Conservation (phyloP, 1,140 invertebrate genomes). For the Drosophila nannoptera region DNA sequence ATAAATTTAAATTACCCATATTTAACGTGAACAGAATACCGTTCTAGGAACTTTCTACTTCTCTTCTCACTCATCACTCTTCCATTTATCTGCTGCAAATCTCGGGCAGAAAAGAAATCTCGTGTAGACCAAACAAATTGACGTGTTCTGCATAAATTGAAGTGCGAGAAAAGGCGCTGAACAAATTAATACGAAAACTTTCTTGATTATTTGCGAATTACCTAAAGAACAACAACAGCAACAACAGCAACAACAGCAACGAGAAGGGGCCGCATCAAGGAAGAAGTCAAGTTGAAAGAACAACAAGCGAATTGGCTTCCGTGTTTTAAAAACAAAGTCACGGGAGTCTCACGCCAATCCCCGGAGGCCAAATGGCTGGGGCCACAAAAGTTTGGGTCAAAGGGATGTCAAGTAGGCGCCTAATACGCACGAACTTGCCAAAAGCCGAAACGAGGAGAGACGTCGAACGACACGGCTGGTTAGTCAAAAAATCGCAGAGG, state of each 20-base stretch:
- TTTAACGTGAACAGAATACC: too few species aligned
- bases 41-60: too few species aligned
- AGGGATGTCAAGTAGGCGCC: slow-evolving; percentile 71
- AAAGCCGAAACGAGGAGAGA: slow-evolving; percentile 7
- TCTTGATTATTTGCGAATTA: slow-evolving; percentile 77
- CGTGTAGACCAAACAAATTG: slow-evolving; percentile 17
- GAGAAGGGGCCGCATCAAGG: too few species aligned
- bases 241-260: neutral
- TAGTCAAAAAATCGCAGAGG: slow-evolving; percentile 57
- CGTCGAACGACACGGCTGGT: slow-evolving; percentile 55
- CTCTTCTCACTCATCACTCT: too few species aligned
- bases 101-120: slow-evolving; percentile 2
- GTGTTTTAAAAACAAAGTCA: slow-evolving; percentile 53
- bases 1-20: too few species aligned
- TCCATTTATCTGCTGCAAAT: neutral
- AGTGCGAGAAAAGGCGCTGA: slow-evolving; percentile 41
- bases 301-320: slow-evolving; percentile 55
- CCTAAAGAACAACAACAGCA: slow-evolving; percentile 44
- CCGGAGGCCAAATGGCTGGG: slow-evolving; percentile 30
- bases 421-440: slow-evolving; percentile 56
- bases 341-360: slow-evolving; percentile 26
- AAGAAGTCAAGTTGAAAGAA: slow-evolving; percentile 16
- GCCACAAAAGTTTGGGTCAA: slow-evolving; percentile 61
- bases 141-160: slow-evolving; percentile 70
- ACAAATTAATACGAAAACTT: slow-evolving; percentile 75